Evolutionary conservation across 2,113 vertebrate species (phyloP).

Genomic region (Crotalus viridis): DNA sequence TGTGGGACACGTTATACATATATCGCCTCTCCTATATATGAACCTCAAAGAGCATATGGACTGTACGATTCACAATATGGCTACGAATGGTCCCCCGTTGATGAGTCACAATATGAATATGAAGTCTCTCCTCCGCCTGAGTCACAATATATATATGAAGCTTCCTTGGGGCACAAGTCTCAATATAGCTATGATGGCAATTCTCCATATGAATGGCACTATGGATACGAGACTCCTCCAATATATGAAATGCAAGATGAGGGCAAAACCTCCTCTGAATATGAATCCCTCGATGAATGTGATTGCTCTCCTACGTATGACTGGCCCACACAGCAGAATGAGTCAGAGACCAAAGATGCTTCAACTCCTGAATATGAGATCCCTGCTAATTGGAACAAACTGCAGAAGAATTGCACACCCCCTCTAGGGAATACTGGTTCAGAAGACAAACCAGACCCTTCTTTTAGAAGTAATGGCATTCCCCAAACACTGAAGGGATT

Average conservation of each 20-base stretch:
- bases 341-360: not conserved
- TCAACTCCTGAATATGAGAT: not conserved
- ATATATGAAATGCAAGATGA: not conserved
- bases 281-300: not conserved
- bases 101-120: slow-evolving; percentile 6
- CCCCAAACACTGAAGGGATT: not conserved
- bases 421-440: not conserved
- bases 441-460: not conserved
- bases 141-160: not conserved
- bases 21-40: not conserved
- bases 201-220: slow-evolving; percentile 5
- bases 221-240: not conserved
- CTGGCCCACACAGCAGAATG: not conserved
- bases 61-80: not conserved
- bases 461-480: not conserved
- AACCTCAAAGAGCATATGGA: not conserved
- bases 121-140: not conserved
- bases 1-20: not conserved
- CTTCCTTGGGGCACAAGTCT: not conserved
- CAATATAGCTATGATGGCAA: not conserved
- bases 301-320: not conserved
- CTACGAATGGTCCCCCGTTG: not conserved
- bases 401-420: not conserved
- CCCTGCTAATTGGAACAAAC: not conserved
- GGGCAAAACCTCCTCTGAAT: not conserved